Evolutionary conservation across 2,888 invertebrate species (phyloP), one percentile per base, ranked within the genome.

Genomic region (Lucinisca nassula): DNA sequence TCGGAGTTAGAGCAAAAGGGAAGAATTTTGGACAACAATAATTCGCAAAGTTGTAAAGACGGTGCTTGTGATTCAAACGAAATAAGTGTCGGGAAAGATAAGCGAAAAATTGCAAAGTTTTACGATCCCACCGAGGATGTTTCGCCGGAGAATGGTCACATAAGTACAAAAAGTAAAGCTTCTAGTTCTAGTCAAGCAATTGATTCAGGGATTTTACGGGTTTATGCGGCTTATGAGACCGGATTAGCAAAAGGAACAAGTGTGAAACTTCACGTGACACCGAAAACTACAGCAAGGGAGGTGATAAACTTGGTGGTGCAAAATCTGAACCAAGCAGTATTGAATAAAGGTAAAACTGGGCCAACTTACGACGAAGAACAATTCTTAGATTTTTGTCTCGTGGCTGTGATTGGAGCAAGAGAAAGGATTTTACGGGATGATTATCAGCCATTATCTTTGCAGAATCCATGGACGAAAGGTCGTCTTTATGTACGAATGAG

Each of bases 391-490:
- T 99, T 99, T 96, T 99, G 99, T 96, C 97, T 99, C 72, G 99
- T 99, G 2, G 98, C 99, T 0, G 99, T 99, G 38, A 98, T 99
- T 84, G 99, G 99, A 0, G 98, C 99, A 0, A 97, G 99, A 45
- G 99, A 99, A 95, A 97, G 99, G 84, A 99, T 99, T 94, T 97
- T 99, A 8, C 97, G 99, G 4, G 99, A 99, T 95, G 99, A 99
- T 96, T 99, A 99, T 96, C 98, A 98, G 94, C 98, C 99, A 0
- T 97, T 99, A 30, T 98, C 98, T 93, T 97, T 99, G 80, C 99
- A 99, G 96, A 98, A 98, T 96, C 99, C 99, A 0, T 99, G 99
- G 99, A 98, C 98, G 90, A 98, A 98, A 95, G 99, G 99, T 0
- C 97, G 98, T 84, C 97, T 99, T 87, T 99, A 98, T 96, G 99